Evolutionary conservation across 2,113 vertebrate species (phyloP), one percentile per base, ranked within the genome.

Genomic region (Pontoporia blainvillei): DNA sequence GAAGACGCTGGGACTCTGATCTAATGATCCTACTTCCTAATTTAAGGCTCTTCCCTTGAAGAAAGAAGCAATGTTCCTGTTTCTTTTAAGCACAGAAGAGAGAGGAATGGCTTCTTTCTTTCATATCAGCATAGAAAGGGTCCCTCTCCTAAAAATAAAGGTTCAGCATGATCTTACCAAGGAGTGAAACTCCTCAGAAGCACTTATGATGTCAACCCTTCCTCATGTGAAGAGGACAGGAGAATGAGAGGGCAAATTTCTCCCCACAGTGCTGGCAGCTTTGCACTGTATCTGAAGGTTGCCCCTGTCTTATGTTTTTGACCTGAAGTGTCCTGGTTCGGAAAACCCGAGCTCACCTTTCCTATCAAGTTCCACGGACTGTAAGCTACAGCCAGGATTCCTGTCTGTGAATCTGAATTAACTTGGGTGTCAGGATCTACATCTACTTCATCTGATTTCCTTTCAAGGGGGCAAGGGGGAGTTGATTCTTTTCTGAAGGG

Each of bases 281-380:
- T 12, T 59, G 17, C 3, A 21, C 52, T 85, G 8, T 14, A 6
- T 18, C 13, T 36, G 46, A 86, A 86, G 44, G 66, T 69, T 52
- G 25, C 64, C 52, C 39, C 18, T 27, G 36, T 18, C 62, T 69
- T 57, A 21, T 34, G 31, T 31, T 62, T 76, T 67, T 93, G 92
- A 95, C 79, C 90, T 89, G 39, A 88, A 17, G 61, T 64, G 62
- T 81, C 97, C 76, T 57, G 41, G 36, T 71, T 96, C 61, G 34
- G 84, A 64, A 41, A 78, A 95, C 34, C 81, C 64, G 52, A 75
- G 31, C 72, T 83, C 49, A 29, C 23, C 66, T 76, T 72, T 85
- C 64, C 39, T 78, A 34, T 93, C 95, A 97, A 83, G 96, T 96
- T 94, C 44, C 66, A 62, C 0, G 18, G 34, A 78, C 71, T 69